phyloP scores from a whole-genome alignment of 2,797 vertebrate genomes.

The Syngnathus acus region DNA sequence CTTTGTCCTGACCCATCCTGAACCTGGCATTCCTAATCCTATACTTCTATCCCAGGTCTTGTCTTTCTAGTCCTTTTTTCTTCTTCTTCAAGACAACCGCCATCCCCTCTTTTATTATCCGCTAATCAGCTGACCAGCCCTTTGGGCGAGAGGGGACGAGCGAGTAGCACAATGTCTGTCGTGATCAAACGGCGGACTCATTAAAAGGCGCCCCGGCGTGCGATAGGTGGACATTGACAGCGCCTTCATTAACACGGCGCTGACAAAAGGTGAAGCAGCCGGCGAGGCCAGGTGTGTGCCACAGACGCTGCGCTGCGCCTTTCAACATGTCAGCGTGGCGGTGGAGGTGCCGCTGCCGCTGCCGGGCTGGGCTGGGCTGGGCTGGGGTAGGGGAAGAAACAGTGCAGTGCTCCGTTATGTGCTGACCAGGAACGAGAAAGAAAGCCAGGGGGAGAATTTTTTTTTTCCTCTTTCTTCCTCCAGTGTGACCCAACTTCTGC shows the following conservation, averaged over 20 bases:
- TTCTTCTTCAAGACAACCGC: conserved; percentile 39
- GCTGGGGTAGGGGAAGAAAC: neutral
- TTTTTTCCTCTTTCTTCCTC: neutral
- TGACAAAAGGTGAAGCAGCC: conserved; percentile 78
- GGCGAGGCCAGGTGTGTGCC: conserved; percentile 70
- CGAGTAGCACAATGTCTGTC: conserved; percentile 55
- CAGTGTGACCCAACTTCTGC: neutral
- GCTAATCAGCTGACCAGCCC: conserved; percentile 66
- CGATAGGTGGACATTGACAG: conserved; percentile 61
- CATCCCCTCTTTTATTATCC: conserved; percentile 46
- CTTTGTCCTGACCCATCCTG: neutral
- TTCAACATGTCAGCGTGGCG: neutral
- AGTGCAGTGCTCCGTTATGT: conserved; percentile 26
- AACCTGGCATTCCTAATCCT: neutral
- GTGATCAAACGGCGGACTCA: conserved; percentile 74
- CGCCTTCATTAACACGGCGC: conserved; percentile 75
- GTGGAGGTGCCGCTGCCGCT: neutral
- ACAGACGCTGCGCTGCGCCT: conserved; percentile 24
- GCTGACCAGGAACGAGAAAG: conserved; percentile 48
- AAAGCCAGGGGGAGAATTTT: neutral
- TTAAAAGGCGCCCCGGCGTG: conserved; percentile 72
- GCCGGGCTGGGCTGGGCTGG: no score
- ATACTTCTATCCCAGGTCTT: neutral
- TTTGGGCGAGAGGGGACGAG: conserved; percentile 36
- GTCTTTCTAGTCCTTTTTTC: conserved; percentile 17